Evolutionary conservation across 2,888 invertebrate species (phyloP).

Genomic region (Minunthozetes semirufus): DNA sequence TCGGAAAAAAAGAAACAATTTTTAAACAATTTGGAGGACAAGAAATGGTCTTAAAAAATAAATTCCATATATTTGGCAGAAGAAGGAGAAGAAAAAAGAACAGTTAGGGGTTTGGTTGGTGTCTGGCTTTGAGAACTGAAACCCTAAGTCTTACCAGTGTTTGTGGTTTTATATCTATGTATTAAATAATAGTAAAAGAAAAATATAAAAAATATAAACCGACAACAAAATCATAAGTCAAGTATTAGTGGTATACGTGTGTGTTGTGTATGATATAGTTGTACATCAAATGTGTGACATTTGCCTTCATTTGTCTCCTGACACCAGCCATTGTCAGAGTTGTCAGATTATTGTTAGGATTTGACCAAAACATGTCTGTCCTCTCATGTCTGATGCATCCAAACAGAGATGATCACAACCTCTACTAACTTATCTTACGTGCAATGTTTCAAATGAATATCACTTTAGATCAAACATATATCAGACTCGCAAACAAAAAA

Average conservation of each 20-base stretch:
- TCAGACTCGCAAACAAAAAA: background rate
- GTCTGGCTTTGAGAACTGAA: background rate
- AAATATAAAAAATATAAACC: background rate
- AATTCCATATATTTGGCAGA: background rate
- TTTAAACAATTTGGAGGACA: background rate
- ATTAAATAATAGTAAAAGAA: conserved; percentile 12
- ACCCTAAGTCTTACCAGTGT: background rate
- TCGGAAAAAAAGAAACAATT: background rate
- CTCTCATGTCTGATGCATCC: conserved; percentile 24
- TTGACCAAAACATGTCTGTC: conserved; percentile 22
- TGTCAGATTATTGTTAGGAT: conserved; percentile 27
- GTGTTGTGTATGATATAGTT: conserved; percentile 11
- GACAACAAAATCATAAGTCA: background rate
- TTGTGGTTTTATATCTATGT: conserved; percentile 12
- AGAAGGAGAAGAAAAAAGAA: background rate
- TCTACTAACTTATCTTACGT: conserved; percentile 11
- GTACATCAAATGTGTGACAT: conserved; percentile 29
- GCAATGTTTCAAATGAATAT: conserved; percentile 24
- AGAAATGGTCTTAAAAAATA: conserved; percentile 2
- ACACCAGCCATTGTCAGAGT: conserved; percentile 17
- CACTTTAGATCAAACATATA: background rate
- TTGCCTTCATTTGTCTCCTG: conserved; percentile 25
- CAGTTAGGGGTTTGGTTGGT: background rate
- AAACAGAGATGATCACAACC: background rate
- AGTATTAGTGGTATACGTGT: background rate